These are phyloP conservation scores for Characodon lateralis DNA, from an alignment of 2,797 vertebrate species.

Conservation along the genomic window DNA sequence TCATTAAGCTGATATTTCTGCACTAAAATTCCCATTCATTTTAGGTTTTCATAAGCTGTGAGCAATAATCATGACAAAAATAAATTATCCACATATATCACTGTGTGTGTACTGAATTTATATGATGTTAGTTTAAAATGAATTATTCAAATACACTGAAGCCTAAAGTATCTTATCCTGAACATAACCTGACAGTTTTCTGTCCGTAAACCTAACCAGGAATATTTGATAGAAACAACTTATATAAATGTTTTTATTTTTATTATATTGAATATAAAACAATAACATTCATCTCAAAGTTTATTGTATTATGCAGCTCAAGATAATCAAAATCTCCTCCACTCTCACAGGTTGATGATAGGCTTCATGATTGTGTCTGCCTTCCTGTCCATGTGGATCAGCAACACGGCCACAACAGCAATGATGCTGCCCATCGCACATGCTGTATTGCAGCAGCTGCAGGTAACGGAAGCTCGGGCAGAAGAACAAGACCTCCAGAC, in stretches of 20 bases:
- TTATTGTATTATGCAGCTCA: too few species aligned
- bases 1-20: neutral
- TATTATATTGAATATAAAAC: neutral
- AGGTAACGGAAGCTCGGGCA: constrained; percentile 68
- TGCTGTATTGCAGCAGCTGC: constrained; percentile 88
- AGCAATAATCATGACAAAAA: neutral
- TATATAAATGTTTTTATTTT: neutral
- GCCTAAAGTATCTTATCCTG: neutral
- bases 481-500: constrained; percentile 53
- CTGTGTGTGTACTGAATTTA: neutral
- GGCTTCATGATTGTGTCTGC: constrained; percentile 93
- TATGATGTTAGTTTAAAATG: neutral
- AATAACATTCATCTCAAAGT: neutral
- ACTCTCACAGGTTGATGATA: constrained; percentile 84
- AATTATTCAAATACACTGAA: neutral
- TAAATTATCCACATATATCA: neutral
- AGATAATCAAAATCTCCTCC: neutral
- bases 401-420: constrained; percentile 93
- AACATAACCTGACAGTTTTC: too few species aligned
- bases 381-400: constrained; percentile 99
- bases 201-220: too few species aligned
- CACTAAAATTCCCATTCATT: neutral
- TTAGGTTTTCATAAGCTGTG: neutral
- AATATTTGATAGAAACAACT: too few species aligned
- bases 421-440: constrained; percentile 96